Percentiles rank a stretch among this genome's conserved stretches.
These are phyloP conservation scores for Sitta europaea DNA, from an alignment of 2,113 vertebrate genomes.

Conservation along the genomic window DNA sequence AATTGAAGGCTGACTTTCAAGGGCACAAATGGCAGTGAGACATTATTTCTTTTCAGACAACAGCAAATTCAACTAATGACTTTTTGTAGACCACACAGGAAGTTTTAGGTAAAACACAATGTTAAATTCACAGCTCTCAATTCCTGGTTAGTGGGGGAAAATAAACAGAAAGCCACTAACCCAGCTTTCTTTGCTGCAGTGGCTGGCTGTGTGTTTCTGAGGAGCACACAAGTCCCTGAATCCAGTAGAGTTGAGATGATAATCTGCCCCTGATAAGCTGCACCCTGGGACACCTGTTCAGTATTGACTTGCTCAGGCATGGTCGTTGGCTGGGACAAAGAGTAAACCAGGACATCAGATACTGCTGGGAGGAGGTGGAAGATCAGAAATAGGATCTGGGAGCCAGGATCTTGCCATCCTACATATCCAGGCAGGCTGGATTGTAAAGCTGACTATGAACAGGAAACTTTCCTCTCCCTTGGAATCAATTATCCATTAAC, in stretches of 20 bases:
- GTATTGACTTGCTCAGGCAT: conserved; percentile 22
- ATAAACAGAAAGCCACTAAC: background rate
- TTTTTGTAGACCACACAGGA: background rate
- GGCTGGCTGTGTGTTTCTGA: background rate
- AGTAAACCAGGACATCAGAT: conserved; percentile 42
- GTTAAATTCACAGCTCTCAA: background rate
- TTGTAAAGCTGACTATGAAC: background rate
- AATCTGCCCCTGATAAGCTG: background rate
- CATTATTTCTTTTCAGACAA: background rate
- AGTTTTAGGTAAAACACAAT: background rate
- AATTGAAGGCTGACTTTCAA: background rate
- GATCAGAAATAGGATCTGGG: conserved; percentile 36
- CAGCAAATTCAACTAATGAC: background rate
- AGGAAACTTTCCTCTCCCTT: background rate
- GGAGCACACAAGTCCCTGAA: background rate
- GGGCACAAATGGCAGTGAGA: background rate
- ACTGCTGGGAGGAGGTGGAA: background rate
- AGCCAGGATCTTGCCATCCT: background rate
- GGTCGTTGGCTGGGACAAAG: background rate
- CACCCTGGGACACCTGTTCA: background rate
- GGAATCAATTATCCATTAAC: conserved; percentile 2
- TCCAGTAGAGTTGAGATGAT: background rate
- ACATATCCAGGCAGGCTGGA: background rate
- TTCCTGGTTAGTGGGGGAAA: background rate
- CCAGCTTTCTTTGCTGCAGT: background rate